Percentiles rank a stretch among this genome's conserved stretches.
Evolutionary conservation across 2,113 vertebrate genomes (phyloP).

Genomic region (Scytalopus superciliaris): DNA sequence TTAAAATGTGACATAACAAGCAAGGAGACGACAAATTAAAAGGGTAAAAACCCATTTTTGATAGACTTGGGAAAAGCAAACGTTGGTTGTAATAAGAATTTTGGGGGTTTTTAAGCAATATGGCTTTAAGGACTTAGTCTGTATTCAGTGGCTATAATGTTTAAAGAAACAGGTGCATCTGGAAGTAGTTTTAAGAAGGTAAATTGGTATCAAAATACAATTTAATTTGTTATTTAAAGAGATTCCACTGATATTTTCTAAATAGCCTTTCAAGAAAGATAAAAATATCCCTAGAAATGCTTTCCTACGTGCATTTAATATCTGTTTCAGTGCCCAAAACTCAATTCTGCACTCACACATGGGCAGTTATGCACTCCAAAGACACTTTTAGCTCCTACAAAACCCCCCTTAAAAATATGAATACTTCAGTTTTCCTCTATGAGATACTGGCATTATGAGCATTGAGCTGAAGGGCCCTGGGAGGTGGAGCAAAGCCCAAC

Average conservation of each 20-base stretch:
- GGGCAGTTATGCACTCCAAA: not conserved
- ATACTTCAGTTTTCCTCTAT: not conserved
- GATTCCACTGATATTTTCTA: not conserved
- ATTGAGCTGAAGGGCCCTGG: not conserved
- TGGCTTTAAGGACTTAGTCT: not conserved
- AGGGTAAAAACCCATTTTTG: not conserved
- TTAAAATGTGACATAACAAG: not conserved
- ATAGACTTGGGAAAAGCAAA: not conserved
- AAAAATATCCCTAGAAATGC: not conserved
- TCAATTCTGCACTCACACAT: not conserved
- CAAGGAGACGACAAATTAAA: not conserved
- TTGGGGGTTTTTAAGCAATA: not conserved
- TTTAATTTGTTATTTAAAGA: not conserved
- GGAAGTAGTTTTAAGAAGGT: not conserved
- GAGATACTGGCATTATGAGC: not conserved
- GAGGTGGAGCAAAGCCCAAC: not conserved
- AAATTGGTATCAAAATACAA: not conserved
- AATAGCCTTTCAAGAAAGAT: not conserved
- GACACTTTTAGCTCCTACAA: not conserved
- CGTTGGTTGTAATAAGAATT: not conserved
- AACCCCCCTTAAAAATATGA: not conserved
- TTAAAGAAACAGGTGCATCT: not conserved
- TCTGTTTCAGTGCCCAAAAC: not conserved
- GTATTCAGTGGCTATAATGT: not conserved
- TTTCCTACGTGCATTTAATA: not conserved